phyloP scores from a whole-genome alignment of 2,888 invertebrate species.

The Oxyscelio sp. region DNA sequence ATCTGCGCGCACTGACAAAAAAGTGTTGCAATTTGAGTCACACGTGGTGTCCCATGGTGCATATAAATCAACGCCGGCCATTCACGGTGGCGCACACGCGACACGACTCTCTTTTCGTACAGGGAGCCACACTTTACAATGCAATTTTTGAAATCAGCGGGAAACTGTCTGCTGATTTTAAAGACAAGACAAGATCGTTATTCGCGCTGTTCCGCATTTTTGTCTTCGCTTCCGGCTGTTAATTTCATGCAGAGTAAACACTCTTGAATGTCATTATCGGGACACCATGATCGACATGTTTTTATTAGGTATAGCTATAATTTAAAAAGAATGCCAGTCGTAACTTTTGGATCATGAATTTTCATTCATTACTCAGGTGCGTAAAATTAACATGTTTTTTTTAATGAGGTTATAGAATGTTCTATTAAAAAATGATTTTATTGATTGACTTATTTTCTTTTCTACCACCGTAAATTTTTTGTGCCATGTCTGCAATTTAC shows the following conservation, averaged over 20 bases:
- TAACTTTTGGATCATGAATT: too few relatives aligned
- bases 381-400: too few relatives aligned
- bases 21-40: conserved; percentile 67
- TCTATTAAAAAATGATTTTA: too few relatives aligned
- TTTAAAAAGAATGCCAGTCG: too few relatives aligned
- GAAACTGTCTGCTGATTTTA: background rate
- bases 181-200: background rate
- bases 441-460: too few relatives aligned
- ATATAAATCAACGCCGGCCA: conserved; percentile 81
- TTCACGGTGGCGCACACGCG: conserved; percentile 56
- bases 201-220: background rate
- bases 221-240: background rate
- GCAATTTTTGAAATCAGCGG: conserved; percentile 7
- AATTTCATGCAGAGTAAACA: background rate
- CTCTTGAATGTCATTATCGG: background rate
- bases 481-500: too few relatives aligned
- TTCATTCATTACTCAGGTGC: too few relatives aligned
- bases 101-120: conserved; percentile 40
- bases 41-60: conserved; percentile 81
- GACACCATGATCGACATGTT: background rate
- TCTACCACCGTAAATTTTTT: too few relatives aligned
- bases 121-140: conserved; percentile 32
- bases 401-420: too few relatives aligned
- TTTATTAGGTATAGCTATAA: background rate
- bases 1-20: conserved; percentile 64